Evolutionary conservation across 2,797 vertebrate genomes (phyloP), one percentile per base, ranked within the genome.

Genomic region (Octomys mimax): DNA sequence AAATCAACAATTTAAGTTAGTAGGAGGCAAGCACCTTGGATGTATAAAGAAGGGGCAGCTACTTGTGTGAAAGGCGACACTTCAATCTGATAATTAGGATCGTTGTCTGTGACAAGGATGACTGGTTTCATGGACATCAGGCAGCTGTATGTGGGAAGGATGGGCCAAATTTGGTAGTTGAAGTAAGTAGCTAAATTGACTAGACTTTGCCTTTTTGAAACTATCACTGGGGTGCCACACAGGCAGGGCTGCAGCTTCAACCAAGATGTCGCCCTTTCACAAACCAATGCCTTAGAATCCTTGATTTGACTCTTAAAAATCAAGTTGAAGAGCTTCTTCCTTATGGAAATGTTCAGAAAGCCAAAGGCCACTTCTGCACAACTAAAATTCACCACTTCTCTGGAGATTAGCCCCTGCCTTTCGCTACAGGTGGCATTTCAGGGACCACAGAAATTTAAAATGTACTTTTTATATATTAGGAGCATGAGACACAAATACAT

Each of bases 401-500:
- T 64, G 19, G 21, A 91, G 31, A 54, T 52, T 31, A 18, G 57
- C 75, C 71, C 28, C 78, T 46, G 46, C 64, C 61, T 49, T 42
- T 19, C 64, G 52, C 33, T 52, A 42, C 31, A n/a, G 6, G 57
- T 52, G 46, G 54, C 33, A 84, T 93, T 78, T 66, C 39, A 71
- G 31, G 89, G 52, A 46, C n/a, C n/a, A 59, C 5, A 81, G 42
- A 28, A 91, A 87, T 78, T 87, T 62, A 31, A 73, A 87, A 57
- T 82, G 24, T 64, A 77, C 39, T 87, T 57, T 81, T 95, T 94
- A 73, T 79, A 31, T 39, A 80, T 89, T 85, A 81, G 4, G 66
- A 84, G 28, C 77, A 10, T 52, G 21, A 70, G 33, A 81, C 6
- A 49, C 64, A 39, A 89, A 85, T 82, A 16, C 19, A 64, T 39